These are phyloP conservation scores for Drosophila obscura DNA, from an alignment of 1,140 invertebrate genomes.

Conservation along the genomic window DNA sequence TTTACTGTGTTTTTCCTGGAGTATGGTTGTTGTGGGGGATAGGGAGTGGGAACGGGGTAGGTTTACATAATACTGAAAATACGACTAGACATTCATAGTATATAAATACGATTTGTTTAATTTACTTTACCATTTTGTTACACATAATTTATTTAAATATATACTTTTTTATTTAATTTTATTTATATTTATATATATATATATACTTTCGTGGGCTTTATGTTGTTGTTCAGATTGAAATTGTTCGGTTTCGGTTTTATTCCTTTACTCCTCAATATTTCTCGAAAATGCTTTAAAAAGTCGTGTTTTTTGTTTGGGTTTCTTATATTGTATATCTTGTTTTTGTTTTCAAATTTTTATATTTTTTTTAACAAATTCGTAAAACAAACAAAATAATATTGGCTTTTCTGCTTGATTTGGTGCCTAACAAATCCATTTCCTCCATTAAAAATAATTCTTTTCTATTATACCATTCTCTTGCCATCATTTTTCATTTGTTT, in stretches of 20 bases:
- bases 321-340: constrained; percentile 12
- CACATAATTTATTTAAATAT: constrained; percentile 66
- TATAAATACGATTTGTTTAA: constrained; percentile 75
- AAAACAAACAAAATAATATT: constrained; percentile 37
- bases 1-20: constrained; percentile 40
- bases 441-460: constrained; percentile 45
- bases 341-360: constrained; percentile 20
- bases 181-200: constrained; percentile 54
- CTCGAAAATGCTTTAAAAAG: constrained; percentile 78
- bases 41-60: neutral
- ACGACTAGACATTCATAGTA: constrained; percentile 84
- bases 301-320: constrained; percentile 36
- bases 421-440: constrained; percentile 54
- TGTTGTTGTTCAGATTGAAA: constrained; percentile 73
- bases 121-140: constrained; percentile 50
- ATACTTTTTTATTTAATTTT: constrained; percentile 61
- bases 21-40: constrained; percentile 1
- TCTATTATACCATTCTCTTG: constrained; percentile 28
- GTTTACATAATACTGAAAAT: constrained; percentile 83
- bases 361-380: constrained; percentile 45
- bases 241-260: constrained; percentile 61
- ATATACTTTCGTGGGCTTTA: constrained; percentile 76
- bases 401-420: constrained; percentile 38
- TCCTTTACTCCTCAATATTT: constrained; percentile 55
- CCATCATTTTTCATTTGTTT: constrained; percentile 45